A percentile compares a stretch with the other conserved stretches of the same genome.
Evolutionary conservation across 2,113 vertebrate genomes (phyloP).

Genomic region (Mastomys natalensis): DNA sequence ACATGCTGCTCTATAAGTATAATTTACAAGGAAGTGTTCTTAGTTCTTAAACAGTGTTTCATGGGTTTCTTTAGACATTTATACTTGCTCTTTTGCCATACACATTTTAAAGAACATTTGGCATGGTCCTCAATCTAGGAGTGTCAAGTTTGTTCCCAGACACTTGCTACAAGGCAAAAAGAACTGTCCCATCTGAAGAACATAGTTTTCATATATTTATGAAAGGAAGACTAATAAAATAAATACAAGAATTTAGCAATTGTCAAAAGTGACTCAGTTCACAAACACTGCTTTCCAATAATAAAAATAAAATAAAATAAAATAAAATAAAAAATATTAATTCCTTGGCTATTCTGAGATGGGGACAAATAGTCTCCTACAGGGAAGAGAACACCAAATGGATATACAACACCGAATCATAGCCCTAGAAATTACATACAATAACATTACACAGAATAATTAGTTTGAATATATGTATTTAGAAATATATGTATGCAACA

Average conservation of each 20-base stretch:
- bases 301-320: too few species aligned
- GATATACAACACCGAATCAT: not conserved
- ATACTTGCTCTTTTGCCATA: not conserved
- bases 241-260: not conserved
- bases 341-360: not conserved
- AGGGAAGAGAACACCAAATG: not conserved
- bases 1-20: not conserved
- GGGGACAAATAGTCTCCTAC: not conserved
- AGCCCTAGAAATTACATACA: not conserved
- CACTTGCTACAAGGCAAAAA: not conserved
- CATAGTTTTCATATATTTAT: not conserved
- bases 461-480: not conserved
- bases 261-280: not conserved
- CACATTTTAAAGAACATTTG: not conserved
- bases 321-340: not conserved
- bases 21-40: not conserved
- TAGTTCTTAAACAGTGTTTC: slow-evolving; percentile 9
- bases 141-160: slow-evolving; percentile 27
- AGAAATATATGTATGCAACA: not conserved
- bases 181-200: not conserved
- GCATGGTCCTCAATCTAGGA: not conserved
- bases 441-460: not conserved
- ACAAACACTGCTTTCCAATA: not conserved
- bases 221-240: slow-evolving; percentile 31
- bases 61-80: not conserved